These are phyloP conservation scores for Polietes domitor DNA, from an alignment of 2,888 invertebrate species.

Conservation along the genomic window DNA sequence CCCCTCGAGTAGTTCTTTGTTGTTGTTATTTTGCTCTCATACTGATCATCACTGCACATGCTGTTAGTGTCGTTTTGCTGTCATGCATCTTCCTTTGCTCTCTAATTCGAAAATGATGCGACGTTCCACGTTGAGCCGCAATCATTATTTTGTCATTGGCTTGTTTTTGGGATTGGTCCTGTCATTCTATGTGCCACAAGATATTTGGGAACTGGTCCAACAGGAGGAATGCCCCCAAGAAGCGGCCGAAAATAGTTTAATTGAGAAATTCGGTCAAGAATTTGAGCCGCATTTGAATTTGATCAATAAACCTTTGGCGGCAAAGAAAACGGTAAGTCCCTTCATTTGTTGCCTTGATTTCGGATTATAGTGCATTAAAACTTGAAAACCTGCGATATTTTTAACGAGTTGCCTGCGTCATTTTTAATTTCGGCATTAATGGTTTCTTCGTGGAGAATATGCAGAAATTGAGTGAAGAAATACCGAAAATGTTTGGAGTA, in stretches of 20 bases:
- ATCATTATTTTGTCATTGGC: conserved; percentile 80
- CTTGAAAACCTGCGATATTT: too few relatives aligned
- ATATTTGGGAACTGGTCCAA: conserved; percentile 79
- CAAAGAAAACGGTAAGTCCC: conserved; percentile 80
- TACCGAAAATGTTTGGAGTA: too few relatives aligned
- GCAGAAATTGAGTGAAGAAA: too few relatives aligned
- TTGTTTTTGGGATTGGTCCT: conserved; percentile 78
- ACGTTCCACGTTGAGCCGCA: conserved; percentile 78
- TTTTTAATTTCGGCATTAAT: too few relatives aligned
- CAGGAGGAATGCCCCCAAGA: conserved; percentile 80
- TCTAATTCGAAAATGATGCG: conserved; percentile 77
- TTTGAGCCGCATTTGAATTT: conserved; percentile 81
- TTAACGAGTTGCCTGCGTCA: too few relatives aligned
- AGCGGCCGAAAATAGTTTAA: conserved; percentile 78
- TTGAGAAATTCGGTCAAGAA: conserved; percentile 80
- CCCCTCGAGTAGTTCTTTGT: not conserved
- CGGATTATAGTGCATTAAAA: too few relatives aligned
- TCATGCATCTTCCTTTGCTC: conserved; percentile 15
- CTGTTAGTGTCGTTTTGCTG: conserved; percentile 10
- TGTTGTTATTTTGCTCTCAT: conserved; percentile 8
- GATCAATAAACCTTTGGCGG: conserved; percentile 80
- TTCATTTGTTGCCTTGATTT: too few relatives aligned
- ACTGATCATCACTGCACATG: conserved; percentile 14
- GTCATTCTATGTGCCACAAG: conserved; percentile 79
- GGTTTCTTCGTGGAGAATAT: too few relatives aligned